These are phyloP conservation scores for Plutomurus gul DNA, from an alignment of 1,140 invertebrate species.

Conservation along the genomic window DNA sequence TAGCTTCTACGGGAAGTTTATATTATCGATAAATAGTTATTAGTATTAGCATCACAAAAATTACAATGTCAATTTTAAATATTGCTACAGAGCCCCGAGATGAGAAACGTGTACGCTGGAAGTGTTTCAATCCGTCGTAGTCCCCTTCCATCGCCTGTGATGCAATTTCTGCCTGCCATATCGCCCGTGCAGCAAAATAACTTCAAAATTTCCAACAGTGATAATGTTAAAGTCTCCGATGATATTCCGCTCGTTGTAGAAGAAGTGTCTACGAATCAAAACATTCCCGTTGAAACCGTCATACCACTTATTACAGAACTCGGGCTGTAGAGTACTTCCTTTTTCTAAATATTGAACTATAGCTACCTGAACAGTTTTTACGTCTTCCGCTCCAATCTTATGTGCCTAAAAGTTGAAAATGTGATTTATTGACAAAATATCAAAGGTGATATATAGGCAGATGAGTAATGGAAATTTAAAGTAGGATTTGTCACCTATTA, in stretches of 20 bases:
- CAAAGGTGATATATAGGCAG: no score
- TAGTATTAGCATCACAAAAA: not conserved
- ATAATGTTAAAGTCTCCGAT: conserved; percentile 1
- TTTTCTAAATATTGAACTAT: no score
- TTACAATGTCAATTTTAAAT: not conserved
- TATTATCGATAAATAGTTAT: not conserved
- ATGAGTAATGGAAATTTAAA: no score
- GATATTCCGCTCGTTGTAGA: conserved; percentile 28
- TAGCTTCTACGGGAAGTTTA: not conserved
- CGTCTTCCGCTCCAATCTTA: no score
- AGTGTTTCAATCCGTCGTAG: not conserved
- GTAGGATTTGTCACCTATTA: no score
- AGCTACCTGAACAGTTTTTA: no score
- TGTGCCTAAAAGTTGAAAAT: no score
- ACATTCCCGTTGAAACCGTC: conserved; percentile 42
- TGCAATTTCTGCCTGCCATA: not conserved
- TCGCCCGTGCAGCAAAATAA: not conserved
- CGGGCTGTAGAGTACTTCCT: no score
- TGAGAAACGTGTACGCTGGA: conserved; percentile 9
- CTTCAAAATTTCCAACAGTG: not conserved
- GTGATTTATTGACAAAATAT: no score
- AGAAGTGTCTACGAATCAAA: conserved; percentile 4
- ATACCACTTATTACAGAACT: conserved; percentile 53
- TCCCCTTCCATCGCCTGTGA: not conserved
- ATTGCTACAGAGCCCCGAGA: conserved; percentile 33